Conservation (phyloP, 2,113 vertebrate species). For the Lepidiolamprologus cunningtoni region DNA sequence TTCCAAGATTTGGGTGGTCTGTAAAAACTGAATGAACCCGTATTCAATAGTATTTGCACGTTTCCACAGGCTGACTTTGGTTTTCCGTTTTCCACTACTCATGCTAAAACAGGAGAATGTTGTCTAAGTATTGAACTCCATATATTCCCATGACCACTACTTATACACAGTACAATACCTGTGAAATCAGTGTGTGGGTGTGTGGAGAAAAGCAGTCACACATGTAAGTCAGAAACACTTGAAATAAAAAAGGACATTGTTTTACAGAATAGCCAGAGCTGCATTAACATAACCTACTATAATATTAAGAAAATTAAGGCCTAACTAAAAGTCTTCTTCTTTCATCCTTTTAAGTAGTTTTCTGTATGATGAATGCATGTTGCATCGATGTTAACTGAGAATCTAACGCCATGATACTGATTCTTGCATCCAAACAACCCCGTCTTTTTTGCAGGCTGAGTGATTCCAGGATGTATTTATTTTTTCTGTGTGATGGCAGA, state of each 20-base stretch:
- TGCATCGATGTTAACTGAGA: neutral
- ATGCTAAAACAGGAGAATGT: neutral
- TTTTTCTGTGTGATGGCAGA: neutral
- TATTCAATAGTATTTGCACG: neutral
- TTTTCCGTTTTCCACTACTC: conserved; percentile 22
- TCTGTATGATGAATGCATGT: neutral
- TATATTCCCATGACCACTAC: neutral
- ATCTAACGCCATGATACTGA: neutral
- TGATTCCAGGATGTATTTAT: neutral
- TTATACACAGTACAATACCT: neutral
- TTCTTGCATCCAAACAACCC: neutral
- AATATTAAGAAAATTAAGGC: neutral
- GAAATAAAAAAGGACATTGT: neutral
- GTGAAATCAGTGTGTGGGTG: neutral
- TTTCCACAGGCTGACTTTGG: conserved; percentile 12
- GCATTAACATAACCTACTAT: neutral
- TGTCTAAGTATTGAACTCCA: conserved; percentile 11
- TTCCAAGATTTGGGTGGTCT: conserved; percentile 23
- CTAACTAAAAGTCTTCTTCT: neutral
- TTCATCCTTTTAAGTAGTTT: neutral
- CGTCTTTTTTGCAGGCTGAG: neutral
- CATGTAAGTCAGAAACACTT: neutral
- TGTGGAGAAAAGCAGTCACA: neutral
- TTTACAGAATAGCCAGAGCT: neutral
- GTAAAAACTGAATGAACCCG: conserved; percentile 2